Evolutionary conservation across 1,140 invertebrate genomes (phyloP).

Genomic region (Drosophila aff.): DNA sequence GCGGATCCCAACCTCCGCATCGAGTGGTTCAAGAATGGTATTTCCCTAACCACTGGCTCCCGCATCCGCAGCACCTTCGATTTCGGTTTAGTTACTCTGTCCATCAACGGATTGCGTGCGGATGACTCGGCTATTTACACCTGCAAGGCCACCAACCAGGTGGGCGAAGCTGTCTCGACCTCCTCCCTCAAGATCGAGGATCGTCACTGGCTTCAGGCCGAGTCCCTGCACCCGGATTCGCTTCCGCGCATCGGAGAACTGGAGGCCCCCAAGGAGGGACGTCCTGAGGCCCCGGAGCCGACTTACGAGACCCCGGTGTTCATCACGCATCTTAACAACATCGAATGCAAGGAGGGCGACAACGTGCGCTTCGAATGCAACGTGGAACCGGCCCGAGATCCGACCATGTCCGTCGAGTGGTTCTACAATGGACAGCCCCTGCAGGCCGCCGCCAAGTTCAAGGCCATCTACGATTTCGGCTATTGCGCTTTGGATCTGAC

Average conservation of each 20-base stretch:
- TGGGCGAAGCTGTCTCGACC: slow-evolving; percentile 96
- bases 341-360: slow-evolving; percentile 95
- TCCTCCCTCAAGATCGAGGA: slow-evolving; percentile 95
- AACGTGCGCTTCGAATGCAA: slow-evolving; percentile 97
- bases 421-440: slow-evolving; percentile 94
- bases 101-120: slow-evolving; percentile 93
- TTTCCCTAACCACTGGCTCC: slow-evolving; percentile 93
- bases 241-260: slow-evolving; percentile 93
- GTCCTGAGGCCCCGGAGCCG: slow-evolving; percentile 89
- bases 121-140: slow-evolving; percentile 98
- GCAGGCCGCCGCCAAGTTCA: slow-evolving; percentile 92
- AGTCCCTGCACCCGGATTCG: slow-evolving; percentile 96
- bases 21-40: slow-evolving; percentile 97
- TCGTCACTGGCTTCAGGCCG: slow-evolving; percentile 93
- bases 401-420: slow-evolving; percentile 97
- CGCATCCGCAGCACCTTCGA: slow-evolving; percentile 95
- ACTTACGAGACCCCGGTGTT: slow-evolving; percentile 94
- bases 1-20: slow-evolving; percentile 96
- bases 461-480: slow-evolving; percentile 95
- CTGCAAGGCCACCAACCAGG: slow-evolving; percentile 95
- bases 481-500: slow-evolving; percentile 93
- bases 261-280: slow-evolving; percentile 90
- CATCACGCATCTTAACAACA: slow-evolving; percentile 95
- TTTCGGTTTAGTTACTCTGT: slow-evolving; percentile 96
- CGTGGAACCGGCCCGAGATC: slow-evolving; percentile 97